Percentiles rank a stretch among this genome's conserved stretches.
phyloP scores from a whole-genome alignment of 2,113 vertebrate genomes.

The Tenebrosternarchus preto region DNA sequence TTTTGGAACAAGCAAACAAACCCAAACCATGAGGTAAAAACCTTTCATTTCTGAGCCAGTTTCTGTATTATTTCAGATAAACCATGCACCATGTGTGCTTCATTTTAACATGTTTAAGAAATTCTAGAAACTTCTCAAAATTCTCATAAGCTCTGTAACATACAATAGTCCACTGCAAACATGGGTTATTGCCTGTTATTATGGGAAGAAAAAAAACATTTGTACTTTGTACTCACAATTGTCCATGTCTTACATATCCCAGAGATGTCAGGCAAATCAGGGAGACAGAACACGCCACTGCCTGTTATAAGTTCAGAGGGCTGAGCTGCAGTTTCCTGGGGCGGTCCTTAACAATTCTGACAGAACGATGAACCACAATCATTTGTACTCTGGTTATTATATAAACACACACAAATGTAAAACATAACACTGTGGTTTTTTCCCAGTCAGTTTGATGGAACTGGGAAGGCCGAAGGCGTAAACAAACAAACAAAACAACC shows the following conservation, averaged over 20 bases:
- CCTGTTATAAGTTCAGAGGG: not conserved
- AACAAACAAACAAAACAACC: no score
- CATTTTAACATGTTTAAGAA: not conserved
- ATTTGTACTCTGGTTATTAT: not conserved
- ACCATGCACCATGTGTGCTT: no score
- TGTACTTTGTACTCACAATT: not conserved
- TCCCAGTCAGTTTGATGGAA: no score
- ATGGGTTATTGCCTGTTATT: no score
- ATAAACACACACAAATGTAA: not conserved
- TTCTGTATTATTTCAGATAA: no score
- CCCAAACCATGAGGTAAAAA: no score
- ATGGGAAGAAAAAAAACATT: not conserved
- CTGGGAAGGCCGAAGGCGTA: no score
- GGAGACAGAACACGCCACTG: not conserved
- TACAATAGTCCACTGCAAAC: no score
- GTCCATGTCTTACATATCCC: not conserved
- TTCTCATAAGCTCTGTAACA: no score
- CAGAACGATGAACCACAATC: not conserved
- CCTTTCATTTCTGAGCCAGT: no score
- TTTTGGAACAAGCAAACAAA: no score
- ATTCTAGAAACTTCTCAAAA: not conserved
- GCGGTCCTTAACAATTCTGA: not conserved
- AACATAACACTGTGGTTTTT: not conserved
- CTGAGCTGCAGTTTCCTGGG: slow-evolving; percentile 21
- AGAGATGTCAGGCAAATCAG: not conserved